These are phyloP conservation scores for Aricia agestis DNA, from an alignment of 1,140 invertebrate species.

Conservation along the genomic window DNA sequence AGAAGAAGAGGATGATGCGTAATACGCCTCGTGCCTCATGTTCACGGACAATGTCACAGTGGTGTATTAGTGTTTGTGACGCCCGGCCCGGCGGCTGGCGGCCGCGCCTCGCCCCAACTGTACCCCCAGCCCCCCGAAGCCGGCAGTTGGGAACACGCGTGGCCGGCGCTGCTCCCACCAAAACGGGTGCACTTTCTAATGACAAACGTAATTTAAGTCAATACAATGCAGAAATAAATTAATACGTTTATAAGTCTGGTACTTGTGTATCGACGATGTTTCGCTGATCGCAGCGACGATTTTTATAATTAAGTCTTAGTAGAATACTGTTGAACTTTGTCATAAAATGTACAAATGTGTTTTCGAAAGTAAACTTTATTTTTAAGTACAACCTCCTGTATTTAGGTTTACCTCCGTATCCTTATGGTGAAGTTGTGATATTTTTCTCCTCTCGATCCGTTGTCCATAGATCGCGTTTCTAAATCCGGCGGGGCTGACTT, in stretches of 20 bases:
- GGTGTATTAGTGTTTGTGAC: slow-evolving; percentile 72
- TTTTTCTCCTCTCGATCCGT: slow-evolving; percentile 49
- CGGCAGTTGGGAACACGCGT: slow-evolving; percentile 67
- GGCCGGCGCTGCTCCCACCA: slow-evolving; percentile 67
- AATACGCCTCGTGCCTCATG: slow-evolving; percentile 68
- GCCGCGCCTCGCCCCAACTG: slow-evolving; percentile 69
- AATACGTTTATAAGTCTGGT: slow-evolving; percentile 64
- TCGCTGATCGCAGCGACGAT: slow-evolving; percentile 45
- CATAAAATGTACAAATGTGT: slow-evolving; percentile 75
- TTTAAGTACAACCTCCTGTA: slow-evolving; percentile 67
- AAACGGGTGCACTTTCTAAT: slow-evolving; percentile 70
- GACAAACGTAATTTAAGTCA: slow-evolving; percentile 71
- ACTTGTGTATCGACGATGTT: slow-evolving; percentile 63
- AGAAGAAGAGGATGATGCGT: slow-evolving; percentile 79
- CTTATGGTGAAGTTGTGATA: slow-evolving; percentile 72
- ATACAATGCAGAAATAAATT: slow-evolving; percentile 64
- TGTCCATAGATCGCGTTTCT: background rate
- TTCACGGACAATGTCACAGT: slow-evolving; percentile 74
- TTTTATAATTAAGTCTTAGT: slow-evolving; percentile 66
- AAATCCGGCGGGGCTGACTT: slow-evolving; percentile 40
- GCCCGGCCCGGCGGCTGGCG: slow-evolving; percentile 51
- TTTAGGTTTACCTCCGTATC: slow-evolving; percentile 69
- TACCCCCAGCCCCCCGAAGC: slow-evolving; percentile 33
- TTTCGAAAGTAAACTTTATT: slow-evolving; percentile 70
- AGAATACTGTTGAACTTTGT: slow-evolving; percentile 74